Evolutionary conservation across 1,140 invertebrate species (phyloP).

Genomic region (Bilobella aurantiaca): DNA sequence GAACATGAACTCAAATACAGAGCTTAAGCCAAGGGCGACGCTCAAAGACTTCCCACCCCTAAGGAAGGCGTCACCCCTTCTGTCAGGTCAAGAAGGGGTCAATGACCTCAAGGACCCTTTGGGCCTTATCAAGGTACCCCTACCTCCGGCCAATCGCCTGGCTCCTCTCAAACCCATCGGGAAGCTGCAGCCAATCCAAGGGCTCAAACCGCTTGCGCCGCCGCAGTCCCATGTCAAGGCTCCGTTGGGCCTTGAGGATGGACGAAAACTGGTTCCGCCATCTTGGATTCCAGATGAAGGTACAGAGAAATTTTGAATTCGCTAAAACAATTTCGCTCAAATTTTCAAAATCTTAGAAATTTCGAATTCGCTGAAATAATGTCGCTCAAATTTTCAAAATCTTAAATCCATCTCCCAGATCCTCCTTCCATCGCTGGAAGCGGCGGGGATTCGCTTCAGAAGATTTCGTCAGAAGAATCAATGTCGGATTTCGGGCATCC

Average conservation of each 20-base stretch:
- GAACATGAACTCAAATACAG: constrained; percentile 21
- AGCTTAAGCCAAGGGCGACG: constrained; percentile 6
- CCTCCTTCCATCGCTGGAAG: too few species aligned
- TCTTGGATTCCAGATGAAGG: neutral
- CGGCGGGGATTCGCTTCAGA: neutral
- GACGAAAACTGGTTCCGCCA: neutral
- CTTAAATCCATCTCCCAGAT: neutral
- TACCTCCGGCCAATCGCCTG: constrained; percentile 1
- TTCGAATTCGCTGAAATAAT: neutral
- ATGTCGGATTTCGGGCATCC: neutral
- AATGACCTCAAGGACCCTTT: neutral
- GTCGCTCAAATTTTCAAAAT: neutral
- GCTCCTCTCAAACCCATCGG: neutral
- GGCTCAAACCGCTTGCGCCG: too few species aligned
- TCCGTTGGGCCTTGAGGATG: neutral
- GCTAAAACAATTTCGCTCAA: neutral
- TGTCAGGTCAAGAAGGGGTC: neutral
- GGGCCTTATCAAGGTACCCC: too few species aligned
- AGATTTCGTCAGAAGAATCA: neutral
- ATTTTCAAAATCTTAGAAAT: too few species aligned
- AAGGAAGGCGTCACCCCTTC: constrained; percentile 8
- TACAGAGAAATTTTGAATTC: neutral
- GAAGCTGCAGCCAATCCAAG: too few species aligned
- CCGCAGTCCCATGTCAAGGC: too few species aligned
- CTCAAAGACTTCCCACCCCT: constrained; percentile 26